A percentile compares a stretch with the other conserved stretches of the same genome.
Conservation (phyloP, 2,797 vertebrate species). For the Choloepus didactylus region DNA sequence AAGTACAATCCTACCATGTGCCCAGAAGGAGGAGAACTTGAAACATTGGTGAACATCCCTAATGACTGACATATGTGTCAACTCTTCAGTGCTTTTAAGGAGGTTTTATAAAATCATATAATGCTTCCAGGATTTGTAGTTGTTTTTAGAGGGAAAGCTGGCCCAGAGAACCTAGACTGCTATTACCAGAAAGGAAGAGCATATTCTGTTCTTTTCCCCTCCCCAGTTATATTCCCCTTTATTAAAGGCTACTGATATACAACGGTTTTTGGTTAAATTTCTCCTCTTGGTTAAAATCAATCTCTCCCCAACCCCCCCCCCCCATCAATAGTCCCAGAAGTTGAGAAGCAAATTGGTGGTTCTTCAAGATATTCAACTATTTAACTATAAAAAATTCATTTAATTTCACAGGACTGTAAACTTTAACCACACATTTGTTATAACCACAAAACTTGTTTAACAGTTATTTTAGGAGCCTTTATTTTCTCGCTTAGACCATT, state of each 20-base stretch:
- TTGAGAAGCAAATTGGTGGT: constrained; percentile 2
- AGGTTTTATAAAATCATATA: background rate
- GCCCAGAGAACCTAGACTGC: background rate
- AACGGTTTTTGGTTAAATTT: background rate
- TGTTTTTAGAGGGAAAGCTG: constrained; percentile 37
- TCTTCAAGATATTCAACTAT: background rate
- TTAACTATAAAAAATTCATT: constrained; percentile 4
- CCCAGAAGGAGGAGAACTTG: background rate
- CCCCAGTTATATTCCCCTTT: background rate
- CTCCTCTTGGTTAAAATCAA: background rate
- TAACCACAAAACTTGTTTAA: constrained; percentile 40
- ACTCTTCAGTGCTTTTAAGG: background rate
- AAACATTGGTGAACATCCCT: background rate
- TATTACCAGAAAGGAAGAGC: background rate
- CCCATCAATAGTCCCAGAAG: background rate
- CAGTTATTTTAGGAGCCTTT: constrained; percentile 55
- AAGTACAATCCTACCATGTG: background rate
- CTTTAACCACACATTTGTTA: background rate
- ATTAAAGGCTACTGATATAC: background rate
- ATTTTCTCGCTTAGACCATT: constrained; percentile 35
- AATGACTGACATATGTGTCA: background rate
- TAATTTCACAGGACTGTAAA: constrained; percentile 22
- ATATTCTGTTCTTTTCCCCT: background rate
- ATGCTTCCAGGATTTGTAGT: background rate
- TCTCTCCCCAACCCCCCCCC: too few species aligned